A percentile compares a stretch with the other conserved stretches of the same genome.
Conservation (phyloP, 2,113 vertebrate genomes). For the Chloropsis cyanopogon region DNA sequence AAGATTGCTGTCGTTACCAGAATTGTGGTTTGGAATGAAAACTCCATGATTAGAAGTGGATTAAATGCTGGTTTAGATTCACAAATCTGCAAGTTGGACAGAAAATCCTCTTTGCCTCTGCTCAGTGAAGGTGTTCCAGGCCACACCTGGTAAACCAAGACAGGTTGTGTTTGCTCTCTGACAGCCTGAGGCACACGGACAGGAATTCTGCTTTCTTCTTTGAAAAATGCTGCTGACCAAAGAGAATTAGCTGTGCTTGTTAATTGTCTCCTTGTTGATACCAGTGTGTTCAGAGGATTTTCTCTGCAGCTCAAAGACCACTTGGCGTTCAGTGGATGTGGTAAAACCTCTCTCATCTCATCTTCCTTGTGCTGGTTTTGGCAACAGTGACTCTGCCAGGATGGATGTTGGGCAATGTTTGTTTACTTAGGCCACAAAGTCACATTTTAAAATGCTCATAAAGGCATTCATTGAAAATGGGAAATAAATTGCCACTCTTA, state of each 20-base stretch:
- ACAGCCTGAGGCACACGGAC: neutral
- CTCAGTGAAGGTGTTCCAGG: neutral
- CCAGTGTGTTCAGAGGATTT: neutral
- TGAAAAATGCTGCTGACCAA: neutral
- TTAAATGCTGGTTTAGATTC: neutral
- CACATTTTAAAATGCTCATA: neutral
- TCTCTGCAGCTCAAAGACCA: neutral
- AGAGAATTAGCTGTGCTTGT: neutral
- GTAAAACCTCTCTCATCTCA: neutral
- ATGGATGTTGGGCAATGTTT: neutral
- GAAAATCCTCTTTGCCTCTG: neutral
- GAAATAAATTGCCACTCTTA: neutral
- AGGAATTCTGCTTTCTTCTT: neutral
- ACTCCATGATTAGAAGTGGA: neutral
- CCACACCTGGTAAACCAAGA: neutral
- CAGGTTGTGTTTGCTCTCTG: neutral
- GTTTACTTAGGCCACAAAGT: neutral
- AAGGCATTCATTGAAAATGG: neutral
- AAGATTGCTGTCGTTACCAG: fast-evolving
- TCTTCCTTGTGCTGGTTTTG: neutral
- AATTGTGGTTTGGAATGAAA: neutral
- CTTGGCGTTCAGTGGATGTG: neutral
- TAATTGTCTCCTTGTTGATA: neutral
- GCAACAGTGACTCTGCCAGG: neutral
- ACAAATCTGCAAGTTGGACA: neutral